Evolutionary conservation across 2,888 invertebrate genomes (phyloP).

Genomic region (Xestia sexstrigata): DNA sequence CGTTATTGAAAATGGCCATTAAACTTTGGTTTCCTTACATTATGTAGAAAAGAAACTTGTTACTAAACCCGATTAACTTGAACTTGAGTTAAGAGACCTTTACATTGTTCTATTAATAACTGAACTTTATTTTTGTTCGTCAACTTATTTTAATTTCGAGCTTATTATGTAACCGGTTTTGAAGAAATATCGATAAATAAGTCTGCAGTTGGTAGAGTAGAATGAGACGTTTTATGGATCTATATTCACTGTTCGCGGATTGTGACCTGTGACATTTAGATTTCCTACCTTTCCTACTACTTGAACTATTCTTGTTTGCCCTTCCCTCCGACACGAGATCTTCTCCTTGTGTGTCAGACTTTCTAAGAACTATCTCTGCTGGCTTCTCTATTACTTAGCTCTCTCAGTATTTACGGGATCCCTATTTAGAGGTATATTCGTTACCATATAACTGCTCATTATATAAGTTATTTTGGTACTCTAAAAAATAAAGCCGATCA

Average conservation of each 20-base stretch:
- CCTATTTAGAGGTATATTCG: background rate
- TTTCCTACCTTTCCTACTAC: background rate
- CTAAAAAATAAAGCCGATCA: no score
- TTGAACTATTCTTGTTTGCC: slow-evolving; percentile 3
- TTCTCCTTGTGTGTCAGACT: slow-evolving; percentile 1
- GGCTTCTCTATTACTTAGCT: background rate
- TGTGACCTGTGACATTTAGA: background rate
- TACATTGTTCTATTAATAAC: slow-evolving; percentile 27
- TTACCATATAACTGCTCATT: background rate
- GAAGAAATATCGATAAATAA: slow-evolving; percentile 3
- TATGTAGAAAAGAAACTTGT: background rate
- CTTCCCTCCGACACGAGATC: background rate
- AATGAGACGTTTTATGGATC: background rate
- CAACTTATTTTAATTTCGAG: slow-evolving; percentile 24
- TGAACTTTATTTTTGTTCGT: slow-evolving; percentile 19
- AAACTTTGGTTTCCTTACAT: background rate
- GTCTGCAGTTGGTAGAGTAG: slow-evolving; percentile 9
- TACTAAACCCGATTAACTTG: slow-evolving; percentile 1
- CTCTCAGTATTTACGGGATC: background rate
- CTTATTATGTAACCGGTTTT: slow-evolving; percentile 35
- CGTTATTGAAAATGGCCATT: background rate
- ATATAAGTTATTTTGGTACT: background rate
- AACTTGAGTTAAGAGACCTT: slow-evolving; percentile 23
- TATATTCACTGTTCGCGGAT: background rate
- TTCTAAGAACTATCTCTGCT: background rate